A percentile compares a stretch with the other conserved stretches of the same genome.
phyloP scores from a whole-genome alignment of 2,113 vertebrate genomes.

The Cebus imitator region DNA sequence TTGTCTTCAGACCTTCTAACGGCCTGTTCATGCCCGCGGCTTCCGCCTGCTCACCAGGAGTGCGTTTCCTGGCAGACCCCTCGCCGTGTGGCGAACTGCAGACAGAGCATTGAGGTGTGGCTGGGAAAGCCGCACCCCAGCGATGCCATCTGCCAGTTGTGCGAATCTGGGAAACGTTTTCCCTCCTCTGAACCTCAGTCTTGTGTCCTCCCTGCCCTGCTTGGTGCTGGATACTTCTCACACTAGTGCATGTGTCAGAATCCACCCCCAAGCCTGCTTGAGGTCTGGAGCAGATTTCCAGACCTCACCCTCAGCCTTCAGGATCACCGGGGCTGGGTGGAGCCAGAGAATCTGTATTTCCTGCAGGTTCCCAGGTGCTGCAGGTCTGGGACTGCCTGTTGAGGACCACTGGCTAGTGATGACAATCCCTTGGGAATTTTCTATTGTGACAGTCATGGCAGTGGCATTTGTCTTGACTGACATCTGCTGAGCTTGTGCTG shows the following conservation, averaged over 20 bases:
- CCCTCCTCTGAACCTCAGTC: fast-evolving
- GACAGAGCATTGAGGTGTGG: background rate
- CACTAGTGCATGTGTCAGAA: background rate
- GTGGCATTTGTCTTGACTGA: background rate
- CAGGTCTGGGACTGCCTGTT: background rate
- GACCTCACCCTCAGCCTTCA: fast-evolving
- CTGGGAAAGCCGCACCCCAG: background rate
- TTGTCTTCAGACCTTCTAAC: slow-evolving; percentile 49
- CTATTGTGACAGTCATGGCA: fast-evolving
- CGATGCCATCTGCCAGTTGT: background rate
- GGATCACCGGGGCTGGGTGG: background rate
- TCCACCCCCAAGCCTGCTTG: background rate
- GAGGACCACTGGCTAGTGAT: background rate
- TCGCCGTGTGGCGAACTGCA: background rate
- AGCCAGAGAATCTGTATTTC: background rate
- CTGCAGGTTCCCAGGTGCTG: background rate
- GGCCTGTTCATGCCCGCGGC: background rate
- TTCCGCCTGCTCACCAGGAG: background rate
- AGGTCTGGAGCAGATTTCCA: background rate
- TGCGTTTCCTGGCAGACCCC: background rate
- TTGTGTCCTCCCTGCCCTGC: background rate
- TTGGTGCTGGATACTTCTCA: background rate
- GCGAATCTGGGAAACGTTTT: background rate
- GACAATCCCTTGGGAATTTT: background rate
- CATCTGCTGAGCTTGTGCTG: background rate